Evolutionary conservation across 2,888 invertebrate species (phyloP).

Genomic region (Calameuta pallipes): DNA sequence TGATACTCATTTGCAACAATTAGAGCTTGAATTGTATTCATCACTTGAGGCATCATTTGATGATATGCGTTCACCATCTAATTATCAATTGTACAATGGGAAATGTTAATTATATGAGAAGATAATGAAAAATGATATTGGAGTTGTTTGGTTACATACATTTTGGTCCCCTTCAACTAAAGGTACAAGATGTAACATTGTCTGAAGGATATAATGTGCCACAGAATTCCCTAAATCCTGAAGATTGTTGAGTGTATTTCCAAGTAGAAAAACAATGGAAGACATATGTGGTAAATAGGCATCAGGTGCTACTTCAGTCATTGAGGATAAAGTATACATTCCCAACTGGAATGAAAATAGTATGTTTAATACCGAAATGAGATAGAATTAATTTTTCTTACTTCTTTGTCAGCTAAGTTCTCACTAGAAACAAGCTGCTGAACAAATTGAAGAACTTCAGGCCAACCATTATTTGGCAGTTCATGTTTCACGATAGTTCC

Average conservation of each 20-base stretch:
- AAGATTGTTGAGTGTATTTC: slow-evolving; percentile 67
- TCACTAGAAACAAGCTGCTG: slow-evolving; percentile 71
- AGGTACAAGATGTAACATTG: slow-evolving; percentile 75
- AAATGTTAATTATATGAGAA: slow-evolving; percentile 6
- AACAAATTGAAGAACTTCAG: slow-evolving; percentile 74
- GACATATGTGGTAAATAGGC: slow-evolving; percentile 76
- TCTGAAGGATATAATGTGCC: slow-evolving; percentile 73
- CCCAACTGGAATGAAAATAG: slow-evolving; percentile 69
- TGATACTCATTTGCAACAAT: slow-evolving; percentile 70
- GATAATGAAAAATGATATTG: slow-evolving; percentile 13
- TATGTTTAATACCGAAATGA: not conserved
- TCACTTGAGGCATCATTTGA: slow-evolving; percentile 73
- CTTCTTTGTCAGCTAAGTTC: slow-evolving; percentile 71
- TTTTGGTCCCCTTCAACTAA: slow-evolving; percentile 74
- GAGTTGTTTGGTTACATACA: slow-evolving; percentile 60
- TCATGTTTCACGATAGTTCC: slow-evolving; percentile 81
- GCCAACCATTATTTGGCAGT: slow-evolving; percentile 71
- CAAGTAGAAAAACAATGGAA: slow-evolving; percentile 69
- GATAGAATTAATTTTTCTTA: slow-evolving; percentile 46
- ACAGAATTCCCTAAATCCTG: slow-evolving; percentile 66
- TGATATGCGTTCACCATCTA: slow-evolving; percentile 72
- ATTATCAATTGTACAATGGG: slow-evolving; percentile 29
- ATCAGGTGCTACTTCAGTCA: slow-evolving; percentile 77
- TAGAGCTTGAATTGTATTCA: slow-evolving; percentile 73
- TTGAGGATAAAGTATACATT: slow-evolving; percentile 75